phyloP scores from a whole-genome alignment of 1,140 invertebrate genomes.

The Formica selysi region DNA sequence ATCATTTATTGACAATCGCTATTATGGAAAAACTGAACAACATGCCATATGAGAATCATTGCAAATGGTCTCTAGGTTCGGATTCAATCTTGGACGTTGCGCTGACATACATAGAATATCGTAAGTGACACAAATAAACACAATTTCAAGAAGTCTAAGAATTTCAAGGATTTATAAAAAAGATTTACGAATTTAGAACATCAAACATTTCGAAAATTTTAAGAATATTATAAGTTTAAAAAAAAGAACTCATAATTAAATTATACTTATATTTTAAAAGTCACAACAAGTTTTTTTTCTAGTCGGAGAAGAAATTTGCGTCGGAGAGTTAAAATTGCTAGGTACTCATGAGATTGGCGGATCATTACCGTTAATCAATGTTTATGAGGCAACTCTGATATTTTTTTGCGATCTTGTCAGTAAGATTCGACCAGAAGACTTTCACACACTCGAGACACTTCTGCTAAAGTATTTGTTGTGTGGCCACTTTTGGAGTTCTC shows the following conservation, averaged over 20 bases:
- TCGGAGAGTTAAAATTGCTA: conserved; percentile 67
- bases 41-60: conserved; percentile 67
- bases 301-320: conserved; percentile 74
- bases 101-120: conserved; percentile 75
- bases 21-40: conserved; percentile 78
- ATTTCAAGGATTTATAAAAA: conserved; percentile 9
- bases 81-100: conserved; percentile 77
- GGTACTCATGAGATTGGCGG: conserved; percentile 55
- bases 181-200: conserved; percentile 42
- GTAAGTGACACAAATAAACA: conserved; percentile 71
- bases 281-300: conserved; percentile 17
- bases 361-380: conserved; percentile 41
- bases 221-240: background rate
- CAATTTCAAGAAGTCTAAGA: background rate
- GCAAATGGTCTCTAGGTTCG: conserved; percentile 72
- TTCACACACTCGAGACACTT: conserved; percentile 74
- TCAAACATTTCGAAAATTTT: conserved; percentile 13
- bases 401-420: conserved; percentile 75
- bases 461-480: conserved; percentile 80
- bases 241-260: background rate
- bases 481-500: conserved; percentile 77
- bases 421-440: conserved; percentile 72
- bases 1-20: conserved; percentile 78
- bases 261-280: background rate
- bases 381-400: conserved; percentile 81